Conservation (phyloP, 1,140 invertebrate genomes). For the Drosophila navojoa region DNA sequence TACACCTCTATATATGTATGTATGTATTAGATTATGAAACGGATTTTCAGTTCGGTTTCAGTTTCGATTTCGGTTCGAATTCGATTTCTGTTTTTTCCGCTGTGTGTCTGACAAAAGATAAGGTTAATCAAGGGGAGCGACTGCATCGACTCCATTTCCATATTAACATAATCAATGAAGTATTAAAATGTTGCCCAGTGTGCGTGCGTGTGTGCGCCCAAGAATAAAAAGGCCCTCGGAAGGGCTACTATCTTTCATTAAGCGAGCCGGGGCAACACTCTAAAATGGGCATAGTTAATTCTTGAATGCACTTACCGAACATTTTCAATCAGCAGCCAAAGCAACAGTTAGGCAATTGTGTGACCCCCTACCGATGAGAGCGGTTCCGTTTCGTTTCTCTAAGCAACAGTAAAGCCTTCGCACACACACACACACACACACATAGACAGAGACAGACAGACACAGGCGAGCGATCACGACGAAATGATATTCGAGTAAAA, state of each 20-base stretch:
- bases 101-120: conserved; percentile 15
- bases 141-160: conserved; percentile 40
- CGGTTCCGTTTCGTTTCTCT: conserved; percentile 24
- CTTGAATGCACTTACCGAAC: conserved; percentile 76
- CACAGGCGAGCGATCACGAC: conserved; percentile 8
- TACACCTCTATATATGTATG: no score
- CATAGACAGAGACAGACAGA: conserved; percentile 16
- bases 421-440: conserved; percentile 23
- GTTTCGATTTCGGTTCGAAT: conserved; percentile 32
- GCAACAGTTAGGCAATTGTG: conserved; percentile 40
- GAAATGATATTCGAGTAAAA: conserved; percentile 63
- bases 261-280: conserved; percentile 14
- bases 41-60: conserved; percentile 50
- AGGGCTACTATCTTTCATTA: conserved; percentile 47
- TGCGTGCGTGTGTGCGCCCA: neutral
- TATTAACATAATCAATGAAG: conserved; percentile 78
- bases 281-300: conserved; percentile 44
- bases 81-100: conserved; percentile 19
- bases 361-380: conserved; percentile 77
- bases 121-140: conserved; percentile 38
- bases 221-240: conserved; percentile 21
- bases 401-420: conserved; percentile 15
- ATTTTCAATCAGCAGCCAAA: conserved; percentile 67
- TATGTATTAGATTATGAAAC: conserved; percentile 57
- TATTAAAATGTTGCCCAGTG: conserved; percentile 17